phyloP scores from a whole-genome alignment of 2,888 invertebrate species.

The Euclidia mi region DNA sequence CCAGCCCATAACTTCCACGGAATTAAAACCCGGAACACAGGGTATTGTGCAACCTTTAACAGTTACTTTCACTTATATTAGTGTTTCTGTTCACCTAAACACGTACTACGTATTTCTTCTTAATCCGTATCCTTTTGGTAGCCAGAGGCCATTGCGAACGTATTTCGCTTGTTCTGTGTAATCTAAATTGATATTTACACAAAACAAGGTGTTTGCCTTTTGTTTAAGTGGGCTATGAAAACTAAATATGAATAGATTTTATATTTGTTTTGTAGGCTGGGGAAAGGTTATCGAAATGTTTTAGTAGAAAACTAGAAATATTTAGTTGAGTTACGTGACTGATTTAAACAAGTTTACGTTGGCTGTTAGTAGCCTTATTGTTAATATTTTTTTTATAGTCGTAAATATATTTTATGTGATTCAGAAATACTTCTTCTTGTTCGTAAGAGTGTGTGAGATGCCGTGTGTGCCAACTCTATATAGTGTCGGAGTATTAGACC shows the following conservation, averaged over 20 bases:
- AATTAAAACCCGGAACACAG: slow-evolving; percentile 32
- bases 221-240: slow-evolving; percentile 26
- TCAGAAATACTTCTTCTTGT: no score
- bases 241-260: slow-evolving; percentile 35
- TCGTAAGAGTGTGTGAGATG: no score
- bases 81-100: slow-evolving; percentile 63
- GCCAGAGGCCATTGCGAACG: slow-evolving; percentile 61
- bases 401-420: no score
- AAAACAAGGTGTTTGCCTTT: slow-evolving; percentile 53
- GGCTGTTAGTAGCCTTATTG: no score
- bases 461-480: no score
- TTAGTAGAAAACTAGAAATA: no score
- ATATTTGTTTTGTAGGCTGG: slow-evolving; percentile 21
- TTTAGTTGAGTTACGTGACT: no score
- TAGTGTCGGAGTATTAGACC: no score
- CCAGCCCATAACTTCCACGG: slow-evolving; percentile 8
- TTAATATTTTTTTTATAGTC: no score
- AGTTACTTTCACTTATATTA: slow-evolving; percentile 65
- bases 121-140: slow-evolving; percentile 67
- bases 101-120: slow-evolving; percentile 76
- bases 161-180: slow-evolving; percentile 59
- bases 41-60: slow-evolving; percentile 42
- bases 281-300: no score
- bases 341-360: no score
- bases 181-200: slow-evolving; percentile 70